Percentiles rank a stretch among this genome's conserved stretches.
These are phyloP conservation scores for Turnix velox DNA, from an alignment of 2,113 vertebrate species.

Conservation along the genomic window DNA sequence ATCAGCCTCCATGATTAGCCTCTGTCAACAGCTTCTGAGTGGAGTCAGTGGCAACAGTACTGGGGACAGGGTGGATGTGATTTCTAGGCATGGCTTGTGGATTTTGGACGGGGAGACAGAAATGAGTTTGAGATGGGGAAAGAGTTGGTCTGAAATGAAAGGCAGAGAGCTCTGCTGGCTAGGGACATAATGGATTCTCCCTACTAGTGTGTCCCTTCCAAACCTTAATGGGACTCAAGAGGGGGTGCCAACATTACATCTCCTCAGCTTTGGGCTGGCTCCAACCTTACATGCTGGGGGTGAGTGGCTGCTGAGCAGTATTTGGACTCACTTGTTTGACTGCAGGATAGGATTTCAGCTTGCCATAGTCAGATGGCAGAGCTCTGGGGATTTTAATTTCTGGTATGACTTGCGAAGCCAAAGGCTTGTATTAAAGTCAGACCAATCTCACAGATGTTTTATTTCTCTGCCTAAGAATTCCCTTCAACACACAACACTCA, in stretches of 20 bases:
- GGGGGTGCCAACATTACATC: neutral
- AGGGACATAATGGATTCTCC: neutral
- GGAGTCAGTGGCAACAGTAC: neutral
- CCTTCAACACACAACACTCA: neutral
- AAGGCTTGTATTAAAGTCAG: neutral
- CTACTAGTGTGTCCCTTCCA: too few relatives aligned
- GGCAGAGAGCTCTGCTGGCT: fast-evolving
- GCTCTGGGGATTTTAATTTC: neutral
- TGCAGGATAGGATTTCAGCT: neutral
- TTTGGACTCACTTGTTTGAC: neutral
- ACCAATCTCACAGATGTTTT: neutral
- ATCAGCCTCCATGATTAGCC: neutral
- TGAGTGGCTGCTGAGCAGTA: neutral
- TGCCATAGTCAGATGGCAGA: neutral
- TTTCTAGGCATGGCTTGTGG: neutral
- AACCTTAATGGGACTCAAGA: neutral
- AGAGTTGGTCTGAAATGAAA: neutral
- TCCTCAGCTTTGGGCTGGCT: neutral
- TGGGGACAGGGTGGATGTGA: neutral
- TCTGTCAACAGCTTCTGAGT: neutral
- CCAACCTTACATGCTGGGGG: fast-evolving
- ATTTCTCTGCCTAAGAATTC: neutral
- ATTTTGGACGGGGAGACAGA: neutral
- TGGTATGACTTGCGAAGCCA: neutral
- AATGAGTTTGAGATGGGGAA: neutral